These are phyloP conservation scores for Promerops cafer DNA, from an alignment of 2,113 vertebrate species.

Conservation along the genomic window DNA sequence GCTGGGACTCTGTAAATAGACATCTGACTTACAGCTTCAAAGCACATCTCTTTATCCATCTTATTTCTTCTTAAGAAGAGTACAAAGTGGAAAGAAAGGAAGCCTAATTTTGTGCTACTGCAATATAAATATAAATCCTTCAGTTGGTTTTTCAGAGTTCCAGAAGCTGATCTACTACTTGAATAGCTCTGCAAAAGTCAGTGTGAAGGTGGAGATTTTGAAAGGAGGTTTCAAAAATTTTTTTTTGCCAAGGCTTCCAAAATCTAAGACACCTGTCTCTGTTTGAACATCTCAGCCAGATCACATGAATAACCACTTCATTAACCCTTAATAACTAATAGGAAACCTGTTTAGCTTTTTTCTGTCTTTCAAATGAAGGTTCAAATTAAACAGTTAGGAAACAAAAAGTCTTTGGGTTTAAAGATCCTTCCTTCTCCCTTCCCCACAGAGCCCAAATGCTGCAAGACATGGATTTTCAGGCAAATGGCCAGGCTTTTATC, in stretches of 20 bases:
- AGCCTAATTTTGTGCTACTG: background rate
- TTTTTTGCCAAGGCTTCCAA: background rate
- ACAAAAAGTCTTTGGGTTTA: background rate
- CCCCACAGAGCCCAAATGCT: background rate
- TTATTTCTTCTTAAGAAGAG: background rate
- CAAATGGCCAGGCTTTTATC: background rate
- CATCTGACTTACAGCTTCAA: background rate
- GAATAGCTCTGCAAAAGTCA: background rate
- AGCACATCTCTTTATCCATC: background rate
- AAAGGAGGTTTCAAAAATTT: background rate
- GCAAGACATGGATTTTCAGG: background rate
- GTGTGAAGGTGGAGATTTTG: background rate
- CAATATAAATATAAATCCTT: background rate
- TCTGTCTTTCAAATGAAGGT: background rate
- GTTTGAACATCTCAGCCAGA: background rate
- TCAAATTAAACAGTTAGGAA: background rate
- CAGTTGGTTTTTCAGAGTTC: background rate
- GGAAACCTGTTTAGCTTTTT: background rate
- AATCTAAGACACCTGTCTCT: background rate
- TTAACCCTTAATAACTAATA: background rate
- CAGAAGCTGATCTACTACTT: background rate
- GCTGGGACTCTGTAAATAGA: background rate
- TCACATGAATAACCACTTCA: background rate
- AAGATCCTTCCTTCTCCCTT: background rate
- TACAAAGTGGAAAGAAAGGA: background rate